These are phyloP conservation scores for Cyclura pinguis DNA, from an alignment of 2,797 vertebrate genomes.

Conservation along the genomic window DNA sequence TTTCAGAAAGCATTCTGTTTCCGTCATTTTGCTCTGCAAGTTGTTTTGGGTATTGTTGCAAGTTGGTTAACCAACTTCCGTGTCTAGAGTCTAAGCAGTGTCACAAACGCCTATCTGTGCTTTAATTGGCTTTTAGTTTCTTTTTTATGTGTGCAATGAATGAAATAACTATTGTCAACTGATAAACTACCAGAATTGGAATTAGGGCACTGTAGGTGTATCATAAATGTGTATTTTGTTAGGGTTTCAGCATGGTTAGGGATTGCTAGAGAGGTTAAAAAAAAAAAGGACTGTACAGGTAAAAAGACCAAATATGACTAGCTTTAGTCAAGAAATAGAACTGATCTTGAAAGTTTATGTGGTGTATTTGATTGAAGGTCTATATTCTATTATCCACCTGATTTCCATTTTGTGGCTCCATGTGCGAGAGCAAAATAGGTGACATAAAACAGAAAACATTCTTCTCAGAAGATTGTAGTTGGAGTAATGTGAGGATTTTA, in stretches of 20 bases:
- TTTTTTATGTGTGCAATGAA: fast-evolving
- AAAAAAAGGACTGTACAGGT: conserved; percentile 56
- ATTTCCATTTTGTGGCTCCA: background rate
- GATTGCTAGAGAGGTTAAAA: conserved; percentile 28
- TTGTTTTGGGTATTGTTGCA: background rate
- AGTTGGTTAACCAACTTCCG: background rate
- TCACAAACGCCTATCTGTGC: background rate
- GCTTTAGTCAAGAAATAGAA: conserved; percentile 43
- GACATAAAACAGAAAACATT: background rate
- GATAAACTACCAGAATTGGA: background rate
- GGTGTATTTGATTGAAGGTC: background rate
- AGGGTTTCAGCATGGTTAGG: background rate
- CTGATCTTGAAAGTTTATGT: conserved; percentile 37
- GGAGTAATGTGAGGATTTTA: background rate
- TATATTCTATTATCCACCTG: background rate
- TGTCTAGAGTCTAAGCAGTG: background rate
- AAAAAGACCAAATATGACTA: conserved; percentile 1
- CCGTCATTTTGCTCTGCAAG: background rate
- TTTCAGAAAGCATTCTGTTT: background rate
- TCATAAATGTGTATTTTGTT: conserved; percentile 71
- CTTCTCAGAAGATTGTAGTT: background rate
- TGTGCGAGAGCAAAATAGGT: background rate
- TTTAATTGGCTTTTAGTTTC: background rate
- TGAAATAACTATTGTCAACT: fast-evolving
- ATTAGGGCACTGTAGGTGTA: conserved; percentile 43